phyloP scores from a whole-genome alignment of 1,140 invertebrate species.

The Geopemphigus sp. region DNA sequence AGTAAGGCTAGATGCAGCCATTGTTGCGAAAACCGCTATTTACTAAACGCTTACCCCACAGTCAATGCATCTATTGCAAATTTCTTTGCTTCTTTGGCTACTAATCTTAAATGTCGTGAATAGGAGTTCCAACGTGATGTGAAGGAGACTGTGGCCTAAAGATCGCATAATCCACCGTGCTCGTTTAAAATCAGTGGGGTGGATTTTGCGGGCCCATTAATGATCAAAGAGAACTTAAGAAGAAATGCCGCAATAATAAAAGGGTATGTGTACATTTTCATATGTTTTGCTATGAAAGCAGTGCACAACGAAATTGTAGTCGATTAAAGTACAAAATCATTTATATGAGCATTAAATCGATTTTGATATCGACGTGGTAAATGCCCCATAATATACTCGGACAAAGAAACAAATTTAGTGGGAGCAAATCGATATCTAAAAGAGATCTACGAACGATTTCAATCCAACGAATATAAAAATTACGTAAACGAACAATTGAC shows the following conservation, averaged over 20 bases:
- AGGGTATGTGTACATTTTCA: conserved; percentile 55
- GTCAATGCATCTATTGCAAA: not conserved
- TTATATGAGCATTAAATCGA: conserved; percentile 53
- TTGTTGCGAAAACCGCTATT: not conserved
- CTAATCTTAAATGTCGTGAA: not conserved
- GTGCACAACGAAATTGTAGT: conserved; percentile 55
- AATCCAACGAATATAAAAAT: not conserved
- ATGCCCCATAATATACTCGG: conserved; percentile 52
- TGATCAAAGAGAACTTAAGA: conserved; percentile 51
- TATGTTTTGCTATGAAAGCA: conserved; percentile 55
- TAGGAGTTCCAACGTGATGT: not conserved
- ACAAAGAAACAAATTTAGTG: conserved; percentile 55
- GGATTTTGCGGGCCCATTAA: conserved; percentile 55
- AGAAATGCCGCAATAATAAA: conserved; percentile 52
- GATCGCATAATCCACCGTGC: not conserved
- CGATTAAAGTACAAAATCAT: conserved; percentile 53
- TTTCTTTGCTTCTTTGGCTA: not conserved
- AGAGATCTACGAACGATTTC: not conserved
- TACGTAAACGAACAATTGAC: not conserved
- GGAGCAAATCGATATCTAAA: conserved; percentile 52
- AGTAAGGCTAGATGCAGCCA: not conserved
- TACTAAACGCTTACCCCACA: not conserved
- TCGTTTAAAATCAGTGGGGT: conserved; percentile 38
- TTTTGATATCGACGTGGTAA: conserved; percentile 53
- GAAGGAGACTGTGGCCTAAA: not conserved